Base-by-base conservation (phyloP, 2,113 vertebrate species). In the Ictalurus furcatus region DNA sequence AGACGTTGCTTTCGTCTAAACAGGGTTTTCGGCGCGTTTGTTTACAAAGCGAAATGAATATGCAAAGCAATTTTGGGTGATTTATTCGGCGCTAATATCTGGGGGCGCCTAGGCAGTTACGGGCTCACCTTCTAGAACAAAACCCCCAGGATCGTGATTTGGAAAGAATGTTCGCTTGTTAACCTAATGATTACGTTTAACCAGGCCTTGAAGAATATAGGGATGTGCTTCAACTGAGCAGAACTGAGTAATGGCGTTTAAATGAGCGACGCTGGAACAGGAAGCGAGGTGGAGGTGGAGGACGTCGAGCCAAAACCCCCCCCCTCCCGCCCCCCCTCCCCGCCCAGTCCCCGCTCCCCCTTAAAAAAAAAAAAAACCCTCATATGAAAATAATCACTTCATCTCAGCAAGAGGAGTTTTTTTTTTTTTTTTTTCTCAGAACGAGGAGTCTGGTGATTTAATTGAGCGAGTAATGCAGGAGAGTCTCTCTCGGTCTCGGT, bases 181-280 rank as follows among this genome's bases (percentile, higher is more conserved):
- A 98, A 97, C 95, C 96, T 97, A 97, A 97, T 98, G 97, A 99
- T 99, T 97, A 97, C 97, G 97, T 98, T 97, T 98, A 99, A 97
- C 96, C 97, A 96, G 96, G 96, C 97, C 97, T 98, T 97, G 96
- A 98, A 98, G 97, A 98, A 97, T 97, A 98, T 97, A 97, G 96
- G 96, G 97, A 97, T 95, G 94, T 96, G 97, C 96, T 97, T 97
- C 94, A 93, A 95, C 94, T 96, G 97, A 97, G 97, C 97, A 96
- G 97, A 97, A 97, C 96, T 93, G 95, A 95, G 96, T 97, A 97
- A 97, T 98, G 96, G 95, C 96, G 97, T 97, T 96, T 96, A 97
- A 97, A 97, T 97, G 94, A 97, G 96, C 94, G 86, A 84, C 84
- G 87, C 80, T 73, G 84, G 83, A 85, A 82, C 73, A 61, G 76